Percentiles rank a stretch among this genome's conserved stretches.
phyloP scores from a whole-genome alignment of 1,140 invertebrate species.

The Drosophila melanogaster region Release_6_plus_ISO1_MT NT_037436.4:14758001-14758500 shows the following conservation, averaged over 20 bases:
- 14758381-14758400: neutral
- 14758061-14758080: constrained; percentile 44
- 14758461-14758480: too few species aligned
- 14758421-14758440: neutral
- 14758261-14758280: constrained; percentile 54
- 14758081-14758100: neutral
- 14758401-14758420: neutral
- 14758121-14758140: constrained; percentile 67
- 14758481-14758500: too few species aligned
- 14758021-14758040: constrained; percentile 74
- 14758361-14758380: constrained; percentile 15
- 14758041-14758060: constrained; percentile 53
- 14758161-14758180: constrained; percentile 72
- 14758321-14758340: constrained; percentile 25
- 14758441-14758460: too few species aligned
- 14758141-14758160: constrained; percentile 78
- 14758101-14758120: constrained; percentile 32
- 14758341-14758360: neutral
- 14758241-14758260: constrained; percentile 40
- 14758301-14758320: constrained; percentile 5
- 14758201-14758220: constrained; percentile 39
- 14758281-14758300: constrained; percentile 50
- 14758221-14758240: constrained; percentile 19
- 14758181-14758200: constrained; percentile 58
- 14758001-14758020: constrained; percentile 65